A percentile compares a stretch with the other conserved stretches of the same genome.
Evolutionary conservation across 1,140 invertebrate species (phyloP).

Genomic region (Marisa cornuarietis): DNA sequence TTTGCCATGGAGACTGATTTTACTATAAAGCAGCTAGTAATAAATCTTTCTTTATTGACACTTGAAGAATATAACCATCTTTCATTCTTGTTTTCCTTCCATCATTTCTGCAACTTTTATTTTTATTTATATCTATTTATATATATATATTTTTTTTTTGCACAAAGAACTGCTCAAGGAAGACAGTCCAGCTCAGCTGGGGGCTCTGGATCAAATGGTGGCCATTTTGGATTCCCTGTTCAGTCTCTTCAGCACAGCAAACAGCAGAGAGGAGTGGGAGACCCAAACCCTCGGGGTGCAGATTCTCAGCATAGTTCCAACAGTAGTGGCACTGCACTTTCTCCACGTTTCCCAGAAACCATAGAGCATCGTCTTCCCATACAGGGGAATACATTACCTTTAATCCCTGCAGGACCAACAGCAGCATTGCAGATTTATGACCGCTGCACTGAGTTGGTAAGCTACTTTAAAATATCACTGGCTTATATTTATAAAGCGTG

Average conservation of each 20-base stretch:
- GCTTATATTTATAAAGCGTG: too few relatives aligned
- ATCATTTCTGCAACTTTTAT: background rate
- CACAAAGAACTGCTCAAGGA: too few relatives aligned
- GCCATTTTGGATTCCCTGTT: background rate
- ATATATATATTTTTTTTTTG: background rate
- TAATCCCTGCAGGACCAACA: background rate
- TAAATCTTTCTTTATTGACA: background rate
- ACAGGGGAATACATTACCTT: background rate
- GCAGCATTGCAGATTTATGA: background rate
- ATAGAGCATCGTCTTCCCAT: background rate
- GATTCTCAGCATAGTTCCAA: background rate
- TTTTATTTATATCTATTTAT: too few relatives aligned
- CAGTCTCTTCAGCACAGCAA: background rate
- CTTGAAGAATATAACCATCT: background rate
- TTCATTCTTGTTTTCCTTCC: background rate
- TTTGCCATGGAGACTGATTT: background rate
- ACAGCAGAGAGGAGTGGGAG: background rate
- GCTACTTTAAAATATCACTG: background rate
- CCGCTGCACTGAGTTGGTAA: background rate
- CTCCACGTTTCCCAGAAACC: background rate
- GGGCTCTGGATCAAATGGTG: background rate
- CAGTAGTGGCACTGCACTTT: background rate
- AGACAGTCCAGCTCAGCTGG: background rate
- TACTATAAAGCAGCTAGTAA: background rate
- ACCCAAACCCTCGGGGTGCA: background rate